A percentile compares a stretch with the other conserved stretches of the same genome.
phyloP scores from a whole-genome alignment of 92 coral and sea anemone species.

The Palythoa grandis region DNA sequence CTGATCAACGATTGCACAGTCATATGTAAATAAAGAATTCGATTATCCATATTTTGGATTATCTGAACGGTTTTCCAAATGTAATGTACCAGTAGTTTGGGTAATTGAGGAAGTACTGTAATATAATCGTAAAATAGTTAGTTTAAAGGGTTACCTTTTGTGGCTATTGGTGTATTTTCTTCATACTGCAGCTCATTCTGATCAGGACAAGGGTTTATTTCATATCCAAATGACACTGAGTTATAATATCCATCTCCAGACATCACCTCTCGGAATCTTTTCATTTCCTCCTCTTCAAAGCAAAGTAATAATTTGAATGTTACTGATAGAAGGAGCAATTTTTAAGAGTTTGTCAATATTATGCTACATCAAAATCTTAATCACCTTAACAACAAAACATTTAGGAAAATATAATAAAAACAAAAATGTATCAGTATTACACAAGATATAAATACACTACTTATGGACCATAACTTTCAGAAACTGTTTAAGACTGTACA shows the following conservation, averaged over 20 bases:
- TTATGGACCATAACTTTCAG: no score
- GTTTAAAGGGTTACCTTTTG: background rate
- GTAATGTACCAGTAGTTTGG: no score
- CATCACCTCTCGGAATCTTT: slow-evolving; percentile 41
- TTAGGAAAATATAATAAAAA: no score
- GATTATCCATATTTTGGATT: no score
- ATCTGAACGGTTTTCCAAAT: no score
- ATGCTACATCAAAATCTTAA: no score
- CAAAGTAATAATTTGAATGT: background rate
- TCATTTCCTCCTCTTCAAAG: slow-evolving; percentile 43
- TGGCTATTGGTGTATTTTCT: background rate
- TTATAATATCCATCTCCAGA: slow-evolving; percentile 34
- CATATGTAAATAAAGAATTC: no score
- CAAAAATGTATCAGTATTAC: no score
- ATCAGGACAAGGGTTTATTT: background rate
- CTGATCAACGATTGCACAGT: no score
- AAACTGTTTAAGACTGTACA: no score
- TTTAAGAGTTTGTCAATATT: background rate
- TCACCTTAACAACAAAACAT: no score
- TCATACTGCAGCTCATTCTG: slow-evolving; percentile 3
- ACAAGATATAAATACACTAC: no score
- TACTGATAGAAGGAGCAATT: background rate
- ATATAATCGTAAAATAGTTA: background rate
- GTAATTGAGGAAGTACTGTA: background rate
- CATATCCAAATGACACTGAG: slow-evolving; percentile 27